A percentile compares a stretch with the other conserved stretches of the same genome.
These are phyloP conservation scores for Endotricha flammealis DNA, from an alignment of 2,888 invertebrate species.

Conservation along the genomic window DNA sequence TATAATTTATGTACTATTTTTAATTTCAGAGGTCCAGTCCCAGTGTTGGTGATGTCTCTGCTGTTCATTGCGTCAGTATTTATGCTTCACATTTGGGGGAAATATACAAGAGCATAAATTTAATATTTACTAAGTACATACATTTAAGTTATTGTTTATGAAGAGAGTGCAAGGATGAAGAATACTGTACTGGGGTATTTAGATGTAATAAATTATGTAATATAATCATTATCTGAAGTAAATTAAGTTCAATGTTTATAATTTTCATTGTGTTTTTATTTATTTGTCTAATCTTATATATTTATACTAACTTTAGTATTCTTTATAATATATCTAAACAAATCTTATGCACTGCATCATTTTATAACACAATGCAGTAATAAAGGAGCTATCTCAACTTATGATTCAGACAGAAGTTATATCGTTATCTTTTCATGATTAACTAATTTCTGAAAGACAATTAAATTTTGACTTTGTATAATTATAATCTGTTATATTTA, in stretches of 20 bases:
- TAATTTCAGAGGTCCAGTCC: slow-evolving; percentile 95
- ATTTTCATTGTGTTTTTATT: slow-evolving; percentile 19
- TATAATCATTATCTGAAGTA: slow-evolving; percentile 47
- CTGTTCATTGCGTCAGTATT: slow-evolving; percentile 99
- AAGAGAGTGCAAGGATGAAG: slow-evolving; percentile 31
- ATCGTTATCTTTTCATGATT: too few species aligned
- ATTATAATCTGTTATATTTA: too few species aligned
- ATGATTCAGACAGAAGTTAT: too few species aligned
- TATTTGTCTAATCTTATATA: neutral
- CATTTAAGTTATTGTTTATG: slow-evolving; percentile 17
- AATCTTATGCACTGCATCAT: too few species aligned
- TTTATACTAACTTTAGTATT: too few species aligned
- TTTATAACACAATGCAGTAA: too few species aligned
- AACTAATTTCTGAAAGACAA: too few species aligned
- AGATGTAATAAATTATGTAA: slow-evolving; percentile 43
- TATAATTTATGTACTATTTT: too few species aligned
- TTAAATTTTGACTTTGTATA: too few species aligned
- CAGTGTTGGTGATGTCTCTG: slow-evolving; percentile 99
- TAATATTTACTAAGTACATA: slow-evolving; percentile 11
- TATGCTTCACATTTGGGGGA: slow-evolving; percentile 99
- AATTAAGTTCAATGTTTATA: slow-evolving; percentile 24
- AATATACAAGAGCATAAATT: slow-evolving; percentile 89
- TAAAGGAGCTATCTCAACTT: too few species aligned
- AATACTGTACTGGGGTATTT: slow-evolving; percentile 30
- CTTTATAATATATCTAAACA: too few species aligned